phyloP scores from a whole-genome alignment of 2,113 vertebrate genomes.

The Epinephelus lanceolatus region DNA sequence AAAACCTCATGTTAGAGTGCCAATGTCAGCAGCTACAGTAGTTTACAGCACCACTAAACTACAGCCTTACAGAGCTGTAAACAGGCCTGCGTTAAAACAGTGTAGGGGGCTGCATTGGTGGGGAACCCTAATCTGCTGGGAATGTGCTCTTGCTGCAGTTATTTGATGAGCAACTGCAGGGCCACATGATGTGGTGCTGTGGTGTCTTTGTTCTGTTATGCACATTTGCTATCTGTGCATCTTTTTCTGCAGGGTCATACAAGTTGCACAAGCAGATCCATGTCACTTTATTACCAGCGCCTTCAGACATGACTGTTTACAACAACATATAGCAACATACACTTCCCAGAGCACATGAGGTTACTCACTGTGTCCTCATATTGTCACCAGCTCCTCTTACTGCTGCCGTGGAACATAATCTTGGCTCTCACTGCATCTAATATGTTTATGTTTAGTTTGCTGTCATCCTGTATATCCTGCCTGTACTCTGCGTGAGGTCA shows the following conservation, averaged over 20 bases:
- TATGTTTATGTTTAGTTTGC: conserved; percentile 25
- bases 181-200: too few species aligned
- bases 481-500: conserved; percentile 2
- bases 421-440: conserved; percentile 9
- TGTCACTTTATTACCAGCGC: not conserved
- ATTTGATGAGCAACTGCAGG: too few species aligned
- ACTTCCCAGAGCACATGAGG: not conserved
- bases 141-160: too few species aligned
- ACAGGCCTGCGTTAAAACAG: too few species aligned
- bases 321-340: not conserved
- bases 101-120: too few species aligned
- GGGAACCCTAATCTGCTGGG: too few species aligned
- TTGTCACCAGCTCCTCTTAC: not conserved
- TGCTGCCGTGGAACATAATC: not conserved
- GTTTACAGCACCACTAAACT: too few species aligned
- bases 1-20: too few species aligned
- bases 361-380: not conserved
- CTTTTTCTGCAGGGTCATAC: not conserved
- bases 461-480: conserved; percentile 10
- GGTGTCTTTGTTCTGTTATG: not conserved
- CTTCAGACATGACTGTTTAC: not conserved
- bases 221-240: not conserved
- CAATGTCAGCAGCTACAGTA: too few species aligned
- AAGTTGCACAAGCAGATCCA: not conserved
- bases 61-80: too few species aligned